phyloP scores from a whole-genome alignment of 2,888 invertebrate species.

The Zaprionus bogoriensis region DNA sequence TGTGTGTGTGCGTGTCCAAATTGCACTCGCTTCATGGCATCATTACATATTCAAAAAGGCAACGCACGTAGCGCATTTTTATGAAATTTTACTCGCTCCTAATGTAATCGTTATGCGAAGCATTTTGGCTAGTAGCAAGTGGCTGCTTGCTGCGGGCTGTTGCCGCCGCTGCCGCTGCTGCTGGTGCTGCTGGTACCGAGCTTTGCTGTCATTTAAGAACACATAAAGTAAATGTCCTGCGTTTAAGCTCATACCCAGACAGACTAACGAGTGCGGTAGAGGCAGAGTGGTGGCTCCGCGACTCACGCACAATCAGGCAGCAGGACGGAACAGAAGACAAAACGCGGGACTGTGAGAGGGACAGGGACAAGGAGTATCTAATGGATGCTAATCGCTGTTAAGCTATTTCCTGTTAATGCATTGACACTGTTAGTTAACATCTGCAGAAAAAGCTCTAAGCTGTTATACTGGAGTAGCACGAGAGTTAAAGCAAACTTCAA shows the following conservation, averaged over 20 bases:
- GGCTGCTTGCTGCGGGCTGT: constrained; percentile 24
- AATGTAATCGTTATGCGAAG: constrained; percentile 71
- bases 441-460: not conserved
- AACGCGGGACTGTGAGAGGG: no score
- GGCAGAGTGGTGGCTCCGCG: not conserved
- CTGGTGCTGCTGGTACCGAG: constrained; percentile 16
- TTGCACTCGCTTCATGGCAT: constrained; percentile 62
- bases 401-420: no score
- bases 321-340: not conserved
- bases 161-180: constrained; percentile 10
- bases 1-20: constrained; percentile 53
- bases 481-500: not conserved
- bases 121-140: no score
- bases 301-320: constrained; percentile 42
- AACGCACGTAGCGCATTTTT: constrained; percentile 70
- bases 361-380: not conserved
- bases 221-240: constrained; percentile 78
- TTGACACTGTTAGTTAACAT: constrained; percentile 19
- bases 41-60: constrained; percentile 75
- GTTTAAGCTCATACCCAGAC: constrained; percentile 47
- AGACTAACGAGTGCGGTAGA: constrained; percentile 42
- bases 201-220: constrained; percentile 69
- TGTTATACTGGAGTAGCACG: constrained; percentile 22
- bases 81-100: constrained; percentile 73
- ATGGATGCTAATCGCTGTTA: constrained; percentile 36